phyloP scores from a whole-genome alignment of 2,888 invertebrate genomes.

The Exephanes ischioxanthus region DNA sequence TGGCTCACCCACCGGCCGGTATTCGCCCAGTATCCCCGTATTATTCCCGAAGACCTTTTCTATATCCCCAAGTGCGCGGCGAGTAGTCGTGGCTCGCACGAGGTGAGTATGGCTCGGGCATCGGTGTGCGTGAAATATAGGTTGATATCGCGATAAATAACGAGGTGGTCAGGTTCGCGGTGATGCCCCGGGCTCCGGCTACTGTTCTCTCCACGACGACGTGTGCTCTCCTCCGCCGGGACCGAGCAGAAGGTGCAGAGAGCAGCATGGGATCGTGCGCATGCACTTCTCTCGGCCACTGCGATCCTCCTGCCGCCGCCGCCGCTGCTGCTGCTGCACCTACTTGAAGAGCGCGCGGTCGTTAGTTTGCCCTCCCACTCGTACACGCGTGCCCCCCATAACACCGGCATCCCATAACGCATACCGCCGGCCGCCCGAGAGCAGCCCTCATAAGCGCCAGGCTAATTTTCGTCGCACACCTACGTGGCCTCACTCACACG shows the following conservation, averaged over 20 bases:
- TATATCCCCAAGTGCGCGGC: slow-evolving; percentile 6
- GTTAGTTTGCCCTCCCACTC: slow-evolving; percentile 62
- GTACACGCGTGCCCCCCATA: slow-evolving; percentile 23
- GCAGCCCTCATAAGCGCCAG: slow-evolving; percentile 48
- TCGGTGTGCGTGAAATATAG: slow-evolving; percentile 82
- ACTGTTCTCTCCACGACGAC: slow-evolving; percentile 77
- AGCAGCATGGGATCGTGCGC: slow-evolving; percentile 33
- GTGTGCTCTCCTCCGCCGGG: slow-evolving; percentile 58
- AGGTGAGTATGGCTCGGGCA: slow-evolving; percentile 42
- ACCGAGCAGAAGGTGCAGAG: slow-evolving; percentile 47
- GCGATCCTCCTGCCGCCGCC: slow-evolving; percentile 17
- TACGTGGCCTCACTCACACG: slow-evolving; percentile 2
- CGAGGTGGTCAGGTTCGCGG: slow-evolving; percentile 81
- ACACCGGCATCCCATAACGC: slow-evolving; percentile 14
- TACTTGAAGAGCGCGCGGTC: slow-evolving; percentile 49
- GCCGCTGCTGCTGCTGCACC: background rate
- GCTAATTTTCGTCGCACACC: slow-evolving; percentile 59
- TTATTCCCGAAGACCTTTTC: slow-evolving; percentile 53
- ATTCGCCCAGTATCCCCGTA: background rate
- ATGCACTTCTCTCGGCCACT: slow-evolving; percentile 40
- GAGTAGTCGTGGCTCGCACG: slow-evolving; percentile 34
- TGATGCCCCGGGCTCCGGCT: slow-evolving; percentile 82
- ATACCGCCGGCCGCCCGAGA: slow-evolving; percentile 1
- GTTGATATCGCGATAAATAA: slow-evolving; percentile 84
- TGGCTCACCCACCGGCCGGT: background rate